Evolutionary conservation across 2,113 vertebrate genomes (phyloP).

Genomic region (Oreochromis spilurus): DNA sequence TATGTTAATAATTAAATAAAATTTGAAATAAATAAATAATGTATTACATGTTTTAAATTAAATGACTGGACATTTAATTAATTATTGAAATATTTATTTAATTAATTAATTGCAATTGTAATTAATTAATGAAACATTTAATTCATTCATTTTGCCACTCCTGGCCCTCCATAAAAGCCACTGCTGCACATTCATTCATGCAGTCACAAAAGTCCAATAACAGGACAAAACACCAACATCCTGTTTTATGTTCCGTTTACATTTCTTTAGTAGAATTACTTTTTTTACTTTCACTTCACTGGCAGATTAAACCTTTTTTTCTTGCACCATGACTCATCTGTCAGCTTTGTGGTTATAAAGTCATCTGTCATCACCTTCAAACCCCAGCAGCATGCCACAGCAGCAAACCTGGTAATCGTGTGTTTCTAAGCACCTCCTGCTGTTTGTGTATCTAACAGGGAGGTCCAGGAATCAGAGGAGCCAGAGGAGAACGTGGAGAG

Average conservation of each 20-base stretch:
- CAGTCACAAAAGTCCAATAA: not conserved
- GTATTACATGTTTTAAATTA: not conserved
- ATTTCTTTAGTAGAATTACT: not conserved
- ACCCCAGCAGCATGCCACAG: no score
- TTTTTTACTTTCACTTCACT: not conserved
- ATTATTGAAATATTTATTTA: not conserved
- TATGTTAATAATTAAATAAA: not conserved
- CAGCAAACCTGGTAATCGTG: not conserved
- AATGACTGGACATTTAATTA: not conserved
- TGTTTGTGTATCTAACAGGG: slow-evolving; percentile 72
- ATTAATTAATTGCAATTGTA: not conserved
- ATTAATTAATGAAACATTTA: not conserved
- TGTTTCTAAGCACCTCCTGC: not conserved
- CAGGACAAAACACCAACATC: not conserved
- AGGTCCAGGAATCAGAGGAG: slow-evolving; percentile 87
- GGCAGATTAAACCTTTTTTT: not conserved
- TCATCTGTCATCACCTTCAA: not conserved
- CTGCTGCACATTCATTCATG: fast-evolving
- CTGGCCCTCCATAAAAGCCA: fast-evolving
- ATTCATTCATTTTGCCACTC: fast-evolving
- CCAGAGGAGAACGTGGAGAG: slow-evolving; percentile 87
- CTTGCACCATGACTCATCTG: not conserved
- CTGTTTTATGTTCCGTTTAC: not conserved
- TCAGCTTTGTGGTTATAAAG: not conserved
- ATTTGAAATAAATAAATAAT: not conserved